Percentiles rank a stretch among this genome's conserved stretches.
Evolutionary conservation across 2,797 vertebrate species (phyloP).

Genomic region (Oryzias dopingdopingensis): DNA sequence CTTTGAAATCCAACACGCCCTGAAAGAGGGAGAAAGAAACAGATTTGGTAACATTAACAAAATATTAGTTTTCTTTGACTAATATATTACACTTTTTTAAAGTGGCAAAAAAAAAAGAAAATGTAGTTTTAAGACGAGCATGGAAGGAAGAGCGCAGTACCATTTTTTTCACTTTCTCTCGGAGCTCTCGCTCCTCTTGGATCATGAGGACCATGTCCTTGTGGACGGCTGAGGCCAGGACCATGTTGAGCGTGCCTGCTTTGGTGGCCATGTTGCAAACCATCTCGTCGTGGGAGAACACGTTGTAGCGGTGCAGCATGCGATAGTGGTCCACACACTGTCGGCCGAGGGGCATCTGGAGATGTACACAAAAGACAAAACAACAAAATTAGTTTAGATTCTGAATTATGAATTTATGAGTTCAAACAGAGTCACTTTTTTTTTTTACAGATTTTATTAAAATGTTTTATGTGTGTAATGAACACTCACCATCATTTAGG

Average conservation of each 20-base stretch:
- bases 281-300: constrained; percentile 98
- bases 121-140: no score
- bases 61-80: neutral
- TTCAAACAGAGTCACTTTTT: no score
- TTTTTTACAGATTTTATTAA: no score
- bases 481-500: no score
- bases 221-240: constrained; percentile 91
- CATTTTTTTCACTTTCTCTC: constrained; percentile 86
- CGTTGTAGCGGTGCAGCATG: constrained; percentile 89
- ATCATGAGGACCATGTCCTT: constrained; percentile 92
- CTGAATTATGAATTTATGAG: no score
- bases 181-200: constrained; percentile 82
- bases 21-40: constrained; percentile 44
- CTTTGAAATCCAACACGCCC: constrained; percentile 81
- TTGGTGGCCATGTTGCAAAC: constrained; percentile 95
- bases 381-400: no score
- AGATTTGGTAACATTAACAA: neutral
- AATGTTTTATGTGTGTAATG: no score
- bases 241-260: constrained; percentile 83
- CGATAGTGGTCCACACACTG: constrained; percentile 97
- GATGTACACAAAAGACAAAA: no score
- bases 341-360: constrained; percentile 88
- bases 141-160: constrained; percentile 64
- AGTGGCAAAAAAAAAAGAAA: neutral
- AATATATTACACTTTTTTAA: neutral